Conservation (phyloP, 2,113 vertebrate genomes). For the Hirundichthys speculiger region DNA sequence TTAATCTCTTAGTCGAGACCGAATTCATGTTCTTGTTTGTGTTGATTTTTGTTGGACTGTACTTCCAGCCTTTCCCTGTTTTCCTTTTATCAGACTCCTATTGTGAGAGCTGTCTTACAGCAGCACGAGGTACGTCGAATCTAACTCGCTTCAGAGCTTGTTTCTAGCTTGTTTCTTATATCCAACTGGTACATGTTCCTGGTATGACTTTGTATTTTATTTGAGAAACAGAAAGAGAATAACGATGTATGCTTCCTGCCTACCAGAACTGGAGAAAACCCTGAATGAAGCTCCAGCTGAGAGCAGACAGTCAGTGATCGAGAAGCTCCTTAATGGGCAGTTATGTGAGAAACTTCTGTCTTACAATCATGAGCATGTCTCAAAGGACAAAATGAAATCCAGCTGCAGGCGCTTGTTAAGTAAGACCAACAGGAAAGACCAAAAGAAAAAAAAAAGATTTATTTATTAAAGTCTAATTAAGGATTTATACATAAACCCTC, state of each 20-base stretch:
- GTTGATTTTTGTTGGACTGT: neutral
- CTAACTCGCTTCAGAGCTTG: neutral
- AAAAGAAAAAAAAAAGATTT: neutral
- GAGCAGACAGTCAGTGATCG: conserved; percentile 36
- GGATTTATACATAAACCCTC: neutral
- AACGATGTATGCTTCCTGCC: neutral
- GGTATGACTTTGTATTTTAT: neutral
- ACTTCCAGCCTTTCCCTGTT: neutral
- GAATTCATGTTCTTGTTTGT: conserved; percentile 6
- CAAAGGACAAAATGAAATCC: conserved; percentile 40
- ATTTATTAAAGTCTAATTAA: neutral
- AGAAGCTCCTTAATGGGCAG: conserved; percentile 46
- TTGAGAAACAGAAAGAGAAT: conserved; percentile 1
- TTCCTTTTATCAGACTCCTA: conserved; percentile 55
- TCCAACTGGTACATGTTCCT: neutral
- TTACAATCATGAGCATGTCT: conserved; percentile 20
- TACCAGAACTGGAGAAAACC: conserved; percentile 61
- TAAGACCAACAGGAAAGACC: conserved; percentile 36
- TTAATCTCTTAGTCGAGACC: neutral
- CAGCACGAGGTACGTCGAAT: conserved; percentile 55
- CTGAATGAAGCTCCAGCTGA: conserved; percentile 41
- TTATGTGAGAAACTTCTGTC: conserved; percentile 56
- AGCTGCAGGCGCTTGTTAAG: conserved; percentile 65
- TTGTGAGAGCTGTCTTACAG: conserved; percentile 72
- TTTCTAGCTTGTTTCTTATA: neutral